Evolutionary conservation across 2,113 vertebrate genomes (phyloP).

Genomic region (Rhea pennata): DNA sequence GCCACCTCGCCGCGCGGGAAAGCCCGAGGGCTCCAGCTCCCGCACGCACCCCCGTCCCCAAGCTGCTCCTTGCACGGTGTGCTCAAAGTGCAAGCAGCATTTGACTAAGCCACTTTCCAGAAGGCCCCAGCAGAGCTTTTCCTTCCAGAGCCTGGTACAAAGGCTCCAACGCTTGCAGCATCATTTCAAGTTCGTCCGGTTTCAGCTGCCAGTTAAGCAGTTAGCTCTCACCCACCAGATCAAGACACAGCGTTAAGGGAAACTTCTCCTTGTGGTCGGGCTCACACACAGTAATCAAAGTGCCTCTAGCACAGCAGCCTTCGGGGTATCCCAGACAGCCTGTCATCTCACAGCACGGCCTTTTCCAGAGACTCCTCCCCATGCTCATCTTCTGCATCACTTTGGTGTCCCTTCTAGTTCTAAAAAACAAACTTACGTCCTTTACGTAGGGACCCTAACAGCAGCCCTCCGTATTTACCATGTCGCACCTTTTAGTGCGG

Average conservation of each 20-base stretch:
- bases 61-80: background rate
- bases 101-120: background rate
- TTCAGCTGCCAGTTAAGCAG: slow-evolving; percentile 27
- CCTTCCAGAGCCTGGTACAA: background rate
- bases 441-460: background rate
- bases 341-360: slow-evolving; percentile 32
- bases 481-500: background rate
- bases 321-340: slow-evolving; percentile 15
- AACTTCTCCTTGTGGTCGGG: background rate
- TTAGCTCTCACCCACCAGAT: background rate
- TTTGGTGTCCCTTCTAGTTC: background rate
- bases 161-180: background rate
- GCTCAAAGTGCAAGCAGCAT: background rate
- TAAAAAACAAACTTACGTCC: background rate
- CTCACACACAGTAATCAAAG: background rate
- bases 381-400: background rate
- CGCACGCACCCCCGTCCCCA: background rate
- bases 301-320: slow-evolving; percentile 8
- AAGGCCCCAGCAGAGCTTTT: background rate
- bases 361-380: slow-evolving; percentile 28
- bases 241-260: slow-evolving; percentile 15
- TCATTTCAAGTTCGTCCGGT: slow-evolving; percentile 44
- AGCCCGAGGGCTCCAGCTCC: background rate
- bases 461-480: background rate
- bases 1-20: background rate